These are phyloP conservation scores for Biston betularia DNA, from an alignment of 2,888 invertebrate genomes.

Conservation along the genomic window DNA sequence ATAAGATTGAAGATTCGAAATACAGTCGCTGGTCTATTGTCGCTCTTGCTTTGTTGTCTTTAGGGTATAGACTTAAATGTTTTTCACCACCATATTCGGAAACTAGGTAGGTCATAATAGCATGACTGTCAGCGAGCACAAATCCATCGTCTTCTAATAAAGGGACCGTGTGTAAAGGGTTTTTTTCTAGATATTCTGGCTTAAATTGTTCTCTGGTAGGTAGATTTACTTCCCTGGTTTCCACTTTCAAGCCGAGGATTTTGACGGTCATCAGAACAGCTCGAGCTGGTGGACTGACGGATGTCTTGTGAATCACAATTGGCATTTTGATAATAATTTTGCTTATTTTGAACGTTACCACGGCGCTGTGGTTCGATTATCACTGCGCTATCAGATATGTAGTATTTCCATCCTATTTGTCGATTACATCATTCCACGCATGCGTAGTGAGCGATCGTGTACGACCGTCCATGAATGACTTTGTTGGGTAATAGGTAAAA, in stretches of 20 bases:
- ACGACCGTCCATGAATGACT: no score
- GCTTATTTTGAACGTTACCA: conserved; percentile 21
- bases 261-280: conserved; percentile 55
- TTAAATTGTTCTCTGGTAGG: conserved; percentile 52
- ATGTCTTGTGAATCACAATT: conserved; percentile 51
- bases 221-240: conserved; percentile 56
- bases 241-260: conserved; percentile 51
- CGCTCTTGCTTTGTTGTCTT: conserved; percentile 49
- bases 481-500: no score
- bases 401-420: not conserved
- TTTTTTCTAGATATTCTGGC: conserved; percentile 58
- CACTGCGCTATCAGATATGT: conserved; percentile 15
- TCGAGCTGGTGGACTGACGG: conserved; percentile 59
- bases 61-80: conserved; percentile 55
- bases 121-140: conserved; percentile 59
- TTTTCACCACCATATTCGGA: conserved; percentile 52
- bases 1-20: conserved; percentile 60
- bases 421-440: conserved; percentile 3
- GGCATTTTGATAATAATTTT: conserved; percentile 25
- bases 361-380: conserved; percentile 6
- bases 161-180: conserved; percentile 63
- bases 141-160: conserved; percentile 60
- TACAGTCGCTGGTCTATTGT: conserved; percentile 58
- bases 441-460: not conserved
- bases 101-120: conserved; percentile 59